phyloP scores from a whole-genome alignment of 2,888 invertebrate species.

The Chrysomela aeneicollis region DNA sequence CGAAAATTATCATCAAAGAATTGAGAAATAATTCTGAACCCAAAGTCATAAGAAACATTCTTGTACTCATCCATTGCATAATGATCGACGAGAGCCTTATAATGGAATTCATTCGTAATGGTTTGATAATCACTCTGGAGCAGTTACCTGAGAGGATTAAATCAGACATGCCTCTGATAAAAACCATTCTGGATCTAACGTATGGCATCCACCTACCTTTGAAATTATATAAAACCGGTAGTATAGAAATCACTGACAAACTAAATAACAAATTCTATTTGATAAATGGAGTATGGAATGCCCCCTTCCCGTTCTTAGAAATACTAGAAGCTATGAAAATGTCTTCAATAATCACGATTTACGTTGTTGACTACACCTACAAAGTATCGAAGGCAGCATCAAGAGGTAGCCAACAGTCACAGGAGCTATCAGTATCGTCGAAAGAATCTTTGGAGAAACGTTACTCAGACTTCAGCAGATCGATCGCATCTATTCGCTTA shows the following conservation, averaged over 20 bases:
- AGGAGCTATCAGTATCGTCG: background rate
- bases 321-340: slow-evolving; percentile 47
- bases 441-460: background rate
- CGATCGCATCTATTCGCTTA: background rate
- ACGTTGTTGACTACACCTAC: slow-evolving; percentile 52
- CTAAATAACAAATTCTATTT: slow-evolving; percentile 52
- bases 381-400: slow-evolving; percentile 31
- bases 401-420: too few species aligned
- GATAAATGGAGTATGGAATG: slow-evolving; percentile 47
- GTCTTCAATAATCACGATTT: slow-evolving; percentile 50
- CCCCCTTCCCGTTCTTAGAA: slow-evolving; percentile 54
- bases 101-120: slow-evolving; percentile 42
- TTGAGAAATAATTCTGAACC: slow-evolving; percentile 38
- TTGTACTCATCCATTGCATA: slow-evolving; percentile 49
- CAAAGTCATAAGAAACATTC: slow-evolving; percentile 43
- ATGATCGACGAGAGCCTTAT: slow-evolving; percentile 47
- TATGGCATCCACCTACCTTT: slow-evolving; percentile 51
- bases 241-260: slow-evolving; percentile 50
- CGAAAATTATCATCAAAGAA: slow-evolving; percentile 39
- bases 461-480: background rate
- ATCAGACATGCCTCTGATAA: slow-evolving; percentile 43
- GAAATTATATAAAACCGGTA: slow-evolving; percentile 51
- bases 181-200: slow-evolving; percentile 44
- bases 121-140: slow-evolving; percentile 41
- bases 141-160: slow-evolving; percentile 35